Evolutionary conservation across 2,797 vertebrate genomes (phyloP).

Genomic region (Erpetoichthys calabaricus): DNA sequence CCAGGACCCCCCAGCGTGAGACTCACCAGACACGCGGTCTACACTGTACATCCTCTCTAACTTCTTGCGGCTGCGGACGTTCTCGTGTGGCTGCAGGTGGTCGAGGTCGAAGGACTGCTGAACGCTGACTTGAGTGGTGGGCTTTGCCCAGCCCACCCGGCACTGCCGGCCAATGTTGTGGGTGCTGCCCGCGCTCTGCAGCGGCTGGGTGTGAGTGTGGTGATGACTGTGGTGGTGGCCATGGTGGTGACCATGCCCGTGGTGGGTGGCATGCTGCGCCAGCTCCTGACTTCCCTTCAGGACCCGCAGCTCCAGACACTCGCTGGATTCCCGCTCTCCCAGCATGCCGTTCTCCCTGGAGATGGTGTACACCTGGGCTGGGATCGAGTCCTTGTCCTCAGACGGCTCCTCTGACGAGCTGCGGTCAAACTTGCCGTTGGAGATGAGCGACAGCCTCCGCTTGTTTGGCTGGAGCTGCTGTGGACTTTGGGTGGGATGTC

Average conservation of each 20-base stretch:
- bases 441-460: conserved; percentile 58
- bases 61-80: conserved; percentile 55
- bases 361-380: conserved; percentile 81
- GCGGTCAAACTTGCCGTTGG: conserved; percentile 52
- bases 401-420: conserved; percentile 53
- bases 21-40: conserved; percentile 70
- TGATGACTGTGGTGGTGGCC: conserved; percentile 25
- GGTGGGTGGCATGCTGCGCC: conserved; percentile 32
- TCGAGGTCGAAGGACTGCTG: conserved; percentile 46
- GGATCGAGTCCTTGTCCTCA: conserved; percentile 31
- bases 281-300: conserved; percentile 54
- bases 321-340: conserved; percentile 53
- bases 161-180: conserved; percentile 60
- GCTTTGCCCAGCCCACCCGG: conserved; percentile 44
- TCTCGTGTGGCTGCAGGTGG: conserved; percentile 33
- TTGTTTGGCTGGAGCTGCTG: conserved; percentile 41
- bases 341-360: conserved; percentile 71
- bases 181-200: conserved; percentile 54
- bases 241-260: conserved; percentile 30
- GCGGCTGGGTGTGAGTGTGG: conserved; percentile 54
- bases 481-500: conserved; percentile 19
- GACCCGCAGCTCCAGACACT: conserved; percentile 74
- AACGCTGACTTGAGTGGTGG: conserved; percentile 22
- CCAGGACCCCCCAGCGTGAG: conserved; percentile 23
- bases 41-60: conserved; percentile 89